Conservation (phyloP, 1,140 invertebrate species). For the Argopecten irradians region DNA sequence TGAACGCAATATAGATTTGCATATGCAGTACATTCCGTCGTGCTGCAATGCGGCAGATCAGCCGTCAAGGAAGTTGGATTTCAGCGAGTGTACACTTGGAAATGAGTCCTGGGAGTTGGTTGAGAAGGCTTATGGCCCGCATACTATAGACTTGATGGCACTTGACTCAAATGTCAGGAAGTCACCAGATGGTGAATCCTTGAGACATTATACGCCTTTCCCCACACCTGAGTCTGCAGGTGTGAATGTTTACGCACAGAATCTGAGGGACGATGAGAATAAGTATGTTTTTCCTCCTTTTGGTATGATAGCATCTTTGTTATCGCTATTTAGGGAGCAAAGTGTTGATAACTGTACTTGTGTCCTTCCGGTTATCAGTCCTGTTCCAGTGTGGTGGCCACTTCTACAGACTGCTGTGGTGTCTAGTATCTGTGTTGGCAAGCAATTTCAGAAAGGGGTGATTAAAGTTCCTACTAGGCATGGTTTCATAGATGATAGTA, state of each 20-base stretch:
- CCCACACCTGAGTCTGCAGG: constrained; percentile 32
- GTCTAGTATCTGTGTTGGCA: no score
- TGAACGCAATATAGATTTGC: constrained; percentile 35
- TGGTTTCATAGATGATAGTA: constrained; percentile 37
- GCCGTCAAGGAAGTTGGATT: constrained; percentile 27
- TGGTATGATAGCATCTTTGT: constrained; percentile 28
- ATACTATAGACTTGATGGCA: constrained; percentile 45
- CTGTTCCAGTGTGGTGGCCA: constrained; percentile 40
- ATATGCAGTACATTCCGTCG: constrained; percentile 33
- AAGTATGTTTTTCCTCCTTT: constrained; percentile 44
- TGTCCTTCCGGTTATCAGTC: neutral
- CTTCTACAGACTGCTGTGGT: neutral
- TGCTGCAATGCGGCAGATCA: constrained; percentile 15
- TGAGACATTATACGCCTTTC: constrained; percentile 34
- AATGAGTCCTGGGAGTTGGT: constrained; percentile 13
- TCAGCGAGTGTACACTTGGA: constrained; percentile 32
- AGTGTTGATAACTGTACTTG: constrained; percentile 21
- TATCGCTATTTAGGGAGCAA: constrained; percentile 30
- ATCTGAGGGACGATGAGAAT: constrained; percentile 25
- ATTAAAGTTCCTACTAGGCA: constrained; percentile 29
- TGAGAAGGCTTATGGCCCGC: constrained; percentile 39
- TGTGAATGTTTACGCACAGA: constrained; percentile 42
- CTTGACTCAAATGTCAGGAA: constrained; percentile 37
- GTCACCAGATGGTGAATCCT: neutral
- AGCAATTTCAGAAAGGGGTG: constrained; percentile 29